Evolutionary conservation across 2,113 vertebrate genomes (phyloP), one percentile per base, ranked within the genome.

Genomic region (Haemorhous mexicanus): DNA sequence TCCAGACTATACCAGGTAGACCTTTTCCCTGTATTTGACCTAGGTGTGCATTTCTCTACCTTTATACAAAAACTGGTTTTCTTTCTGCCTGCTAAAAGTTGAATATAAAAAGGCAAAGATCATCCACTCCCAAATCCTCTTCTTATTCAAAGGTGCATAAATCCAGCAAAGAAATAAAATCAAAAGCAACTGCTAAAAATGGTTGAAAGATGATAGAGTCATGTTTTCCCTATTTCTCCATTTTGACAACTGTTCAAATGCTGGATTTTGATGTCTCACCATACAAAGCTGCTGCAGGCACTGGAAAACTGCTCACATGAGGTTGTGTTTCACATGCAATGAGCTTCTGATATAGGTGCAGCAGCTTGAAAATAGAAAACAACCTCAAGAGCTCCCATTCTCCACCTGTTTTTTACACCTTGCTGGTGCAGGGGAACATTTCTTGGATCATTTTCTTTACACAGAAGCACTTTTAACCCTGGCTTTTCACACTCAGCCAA

Each of bases 291-390:
- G 58, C 8, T 80, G 73, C 63, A 52, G 41, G n/a, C n/a, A 53
- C 18, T 15, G 56, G 53, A 27, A 59, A 46, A 41, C 4, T 55
- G 59, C 35, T 61, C 55, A 56, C 30, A 8, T 1, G 18, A 64
- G 20, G 55, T 28, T 4, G 11, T 1, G 5, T 24, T 78, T 75
- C 15, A 52, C 16, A 17, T 37, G 41, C 24, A 79, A 2, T 0
- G 0, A 78, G 43, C 61, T 84, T 32, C 39, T n/a, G 18, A 7
- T n/a, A 5, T 0, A 46, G 49, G 24, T n/a, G 41, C 23, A 84
- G 47, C 11, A 53, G 50, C 20, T 37, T 35, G 21, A 72, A 72
- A 89, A 79, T 1, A 3, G 35, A 39, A 61, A 92, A 46, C 5
- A n/a, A 47, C 18, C 16, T 47, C 30, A 28, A 64, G 49, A 77